Base-by-base conservation (phyloP, 2,888 invertebrate genomes). In the Cremastinae sp. region DNA sequence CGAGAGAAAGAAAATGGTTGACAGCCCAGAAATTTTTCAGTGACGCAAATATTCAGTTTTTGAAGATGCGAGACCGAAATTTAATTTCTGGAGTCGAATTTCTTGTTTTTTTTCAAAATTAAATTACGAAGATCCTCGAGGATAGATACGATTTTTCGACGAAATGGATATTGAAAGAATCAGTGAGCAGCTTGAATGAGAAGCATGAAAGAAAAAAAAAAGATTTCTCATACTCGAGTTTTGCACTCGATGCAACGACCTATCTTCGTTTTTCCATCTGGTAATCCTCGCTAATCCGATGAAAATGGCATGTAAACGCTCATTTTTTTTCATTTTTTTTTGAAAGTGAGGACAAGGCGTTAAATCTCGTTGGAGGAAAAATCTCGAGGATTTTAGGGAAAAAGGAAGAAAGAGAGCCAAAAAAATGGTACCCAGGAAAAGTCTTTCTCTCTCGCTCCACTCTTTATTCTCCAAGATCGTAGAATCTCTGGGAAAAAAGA, bases 341-440 rank as follows among this genome's bases (percentile, higher is more conserved):
- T 28, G 8, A 14, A 58, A 37, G 39, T 7, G 10, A 9, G 20
- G 37, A 20, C n/a, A 64, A 75, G 53, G 70, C 59, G 75, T 75
- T 70, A 65, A 75, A 75, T 75, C 75, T 75, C 69, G 65, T 45
- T 61, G 56, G 64, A 69, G 47, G 37, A 37, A 61, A 68, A 47
- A 45, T 35, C 59, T 37, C 55, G 64, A 61, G 76, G 73, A 73
- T 76, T n/a, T n/a, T 73, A 73, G 65, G 69, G 14, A 58, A 53
- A 47, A 51, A 18, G 61, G 51, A 41, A 70, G 35, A 18, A 18
- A 12, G 37, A 28, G 28, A n/a, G 12, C 68, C 68, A 64, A 71
- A 75, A 51, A 45, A 47, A n/a, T 16, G 14, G 10, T 59, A 39
- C 16, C 16, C 12, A 9, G 10, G 53, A 45, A 39, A 28, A 47